Conservation (phyloP, 2,797 vertebrate species). For the Rhyacichthys aspro region DNA sequence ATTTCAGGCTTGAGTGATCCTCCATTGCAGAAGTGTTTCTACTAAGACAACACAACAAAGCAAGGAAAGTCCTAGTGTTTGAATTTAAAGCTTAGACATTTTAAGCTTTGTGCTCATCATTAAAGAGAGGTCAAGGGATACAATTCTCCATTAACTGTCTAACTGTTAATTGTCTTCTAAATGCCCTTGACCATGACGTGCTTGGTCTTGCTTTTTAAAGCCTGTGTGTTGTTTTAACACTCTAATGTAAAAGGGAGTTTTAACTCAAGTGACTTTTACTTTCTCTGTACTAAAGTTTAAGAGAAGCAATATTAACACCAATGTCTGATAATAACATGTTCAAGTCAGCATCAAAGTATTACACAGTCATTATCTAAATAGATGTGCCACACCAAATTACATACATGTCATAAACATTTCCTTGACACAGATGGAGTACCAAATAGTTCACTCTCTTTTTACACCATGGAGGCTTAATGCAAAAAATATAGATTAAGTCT, state of each 20-base stretch:
- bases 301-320: no score
- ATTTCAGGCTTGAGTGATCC: conserved; percentile 34
- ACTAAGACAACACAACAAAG: conserved; percentile 19
- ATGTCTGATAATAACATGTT: no score
- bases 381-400: no score
- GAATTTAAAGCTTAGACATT: conserved; percentile 1
- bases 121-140: conserved; percentile 11
- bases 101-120: background rate
- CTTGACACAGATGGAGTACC: no score
- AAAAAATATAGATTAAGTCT: background rate
- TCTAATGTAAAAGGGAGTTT: conserved; percentile 23
- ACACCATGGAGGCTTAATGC: background rate
- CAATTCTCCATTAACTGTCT: conserved; percentile 27
- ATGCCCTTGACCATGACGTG: conserved; percentile 21
- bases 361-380: no score
- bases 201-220: conserved; percentile 29
- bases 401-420: no score
- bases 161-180: conserved; percentile 6
- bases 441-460: background rate
- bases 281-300: background rate
- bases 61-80: conserved; percentile 13
- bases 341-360: no score
- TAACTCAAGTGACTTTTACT: conserved; percentile 7
- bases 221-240: conserved; percentile 33
- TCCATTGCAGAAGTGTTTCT: conserved; percentile 7